Conservation (phyloP, 37 sponge, comb jelly and placozoan genomes). For the Chondrilla cf. caribensis region DNA sequence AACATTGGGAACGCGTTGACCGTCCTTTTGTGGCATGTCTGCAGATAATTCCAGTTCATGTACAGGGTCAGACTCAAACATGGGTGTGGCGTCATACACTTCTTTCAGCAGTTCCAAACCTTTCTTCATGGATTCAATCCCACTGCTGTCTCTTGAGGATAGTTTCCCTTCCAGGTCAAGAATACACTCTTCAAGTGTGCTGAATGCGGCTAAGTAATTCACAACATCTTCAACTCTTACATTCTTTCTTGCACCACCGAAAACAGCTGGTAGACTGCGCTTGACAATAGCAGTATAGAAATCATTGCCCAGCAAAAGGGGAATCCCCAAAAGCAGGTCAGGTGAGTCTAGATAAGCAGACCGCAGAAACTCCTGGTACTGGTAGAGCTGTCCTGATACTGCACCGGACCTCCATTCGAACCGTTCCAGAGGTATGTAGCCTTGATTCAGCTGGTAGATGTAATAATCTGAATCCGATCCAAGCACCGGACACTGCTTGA, state of each 20-base stretch:
- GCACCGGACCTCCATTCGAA: constrained; percentile 43
- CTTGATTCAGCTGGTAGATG: constrained; percentile 56
- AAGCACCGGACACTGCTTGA: constrained; percentile 59
- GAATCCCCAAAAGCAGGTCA: constrained; percentile 39
- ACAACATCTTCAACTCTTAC: not conserved
- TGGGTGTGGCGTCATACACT: not conserved
- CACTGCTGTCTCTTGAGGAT: not conserved
- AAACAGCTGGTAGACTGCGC: not conserved
- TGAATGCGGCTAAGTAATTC: not conserved
- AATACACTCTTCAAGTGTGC: not conserved
- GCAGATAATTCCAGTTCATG: not conserved
- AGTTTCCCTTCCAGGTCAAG: not conserved
- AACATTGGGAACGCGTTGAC: not conserved
- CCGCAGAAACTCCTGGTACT: constrained; percentile 5
- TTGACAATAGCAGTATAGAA: constrained; percentile 17
- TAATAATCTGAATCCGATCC: constrained; percentile 75
- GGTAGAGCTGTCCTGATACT: constrained; percentile 46
- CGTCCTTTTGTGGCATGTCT: not conserved
- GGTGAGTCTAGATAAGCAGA: constrained; percentile 17
- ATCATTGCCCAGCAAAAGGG: constrained; percentile 67
- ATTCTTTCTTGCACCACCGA: not conserved
- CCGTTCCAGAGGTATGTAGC: constrained; percentile 57
- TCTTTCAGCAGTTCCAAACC: not conserved
- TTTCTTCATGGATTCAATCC: not conserved
- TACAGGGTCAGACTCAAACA: not conserved